Conservation (phyloP, 2,888 invertebrate species). For the Pachliopta kotzebuea region DNA sequence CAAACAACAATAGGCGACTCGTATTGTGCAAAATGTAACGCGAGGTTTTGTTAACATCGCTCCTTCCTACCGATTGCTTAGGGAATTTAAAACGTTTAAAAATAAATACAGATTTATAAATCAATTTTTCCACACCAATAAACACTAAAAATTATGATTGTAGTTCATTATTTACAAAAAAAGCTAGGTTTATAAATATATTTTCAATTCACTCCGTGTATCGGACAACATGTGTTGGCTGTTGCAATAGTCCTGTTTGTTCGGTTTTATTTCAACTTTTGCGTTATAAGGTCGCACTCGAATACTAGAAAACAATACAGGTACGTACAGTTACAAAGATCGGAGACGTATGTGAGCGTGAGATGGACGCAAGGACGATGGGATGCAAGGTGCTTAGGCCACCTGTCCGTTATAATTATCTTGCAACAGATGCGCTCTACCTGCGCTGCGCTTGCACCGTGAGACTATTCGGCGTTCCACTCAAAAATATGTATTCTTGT, state of each 20-base stretch:
- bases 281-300: slow-evolving; percentile 4
- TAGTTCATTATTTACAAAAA: neutral
- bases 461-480: slow-evolving; percentile 36
- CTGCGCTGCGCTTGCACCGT: slow-evolving; percentile 45
- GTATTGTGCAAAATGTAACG: slow-evolving; percentile 77
- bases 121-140: neutral
- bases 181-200: neutral
- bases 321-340: neutral
- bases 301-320: slow-evolving; percentile 17
- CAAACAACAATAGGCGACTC: slow-evolving; percentile 59
- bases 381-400: slow-evolving; percentile 71
- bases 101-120: neutral
- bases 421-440: slow-evolving; percentile 73
- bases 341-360: slow-evolving; percentile 24
- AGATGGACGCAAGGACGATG: slow-evolving; percentile 46
- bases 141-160: neutral
- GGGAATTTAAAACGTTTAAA: slow-evolving; percentile 3
- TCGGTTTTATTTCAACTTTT: slow-evolving; percentile 24
- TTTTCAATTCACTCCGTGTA: neutral
- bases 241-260: slow-evolving; percentile 20
- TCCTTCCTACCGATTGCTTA: slow-evolving; percentile 36
- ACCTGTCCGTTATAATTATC: slow-evolving; percentile 73
- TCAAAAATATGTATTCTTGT: slow-evolving; percentile 22
- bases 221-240: slow-evolving; percentile 12
- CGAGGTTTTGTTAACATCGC: slow-evolving; percentile 48